A percentile compares a stretch with the other conserved stretches of the same genome.
Evolutionary conservation across 2,888 invertebrate genomes (phyloP).

Genomic region (Cephus runcator): DNA sequence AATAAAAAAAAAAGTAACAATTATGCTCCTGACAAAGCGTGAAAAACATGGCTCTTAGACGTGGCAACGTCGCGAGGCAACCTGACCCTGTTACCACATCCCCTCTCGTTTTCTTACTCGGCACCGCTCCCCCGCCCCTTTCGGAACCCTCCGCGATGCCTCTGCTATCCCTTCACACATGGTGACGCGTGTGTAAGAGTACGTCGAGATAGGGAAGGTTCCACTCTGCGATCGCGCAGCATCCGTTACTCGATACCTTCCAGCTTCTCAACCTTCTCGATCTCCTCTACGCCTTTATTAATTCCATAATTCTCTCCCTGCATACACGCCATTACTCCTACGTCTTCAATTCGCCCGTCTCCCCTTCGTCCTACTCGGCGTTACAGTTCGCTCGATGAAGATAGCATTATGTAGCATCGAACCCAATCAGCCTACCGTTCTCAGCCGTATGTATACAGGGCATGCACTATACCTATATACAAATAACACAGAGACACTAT

Average conservation of each 20-base stretch:
- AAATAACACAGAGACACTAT: background rate
- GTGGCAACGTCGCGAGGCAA: constrained; percentile 16
- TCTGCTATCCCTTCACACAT: background rate
- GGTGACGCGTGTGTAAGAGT: constrained; percentile 16
- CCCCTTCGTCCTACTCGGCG: background rate
- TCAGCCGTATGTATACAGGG: background rate
- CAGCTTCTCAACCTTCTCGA: background rate
- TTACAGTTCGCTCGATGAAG: background rate
- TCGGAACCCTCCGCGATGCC: background rate
- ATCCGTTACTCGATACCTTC: constrained; percentile 26
- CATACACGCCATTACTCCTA: background rate
- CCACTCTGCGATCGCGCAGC: constrained; percentile 9
- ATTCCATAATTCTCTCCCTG: background rate
- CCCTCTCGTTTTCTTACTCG: constrained; percentile 9
- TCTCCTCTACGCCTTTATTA: background rate
- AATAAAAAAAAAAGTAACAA: background rate
- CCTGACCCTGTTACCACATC: constrained; percentile 22
- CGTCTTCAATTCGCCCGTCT: background rate
- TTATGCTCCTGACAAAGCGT: background rate
- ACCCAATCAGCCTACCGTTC: background rate
- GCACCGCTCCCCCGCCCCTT: no score
- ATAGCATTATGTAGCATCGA: background rate
- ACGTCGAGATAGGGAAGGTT: constrained; percentile 19
- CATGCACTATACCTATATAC: background rate
- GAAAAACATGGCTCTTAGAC: background rate